Evolutionary conservation across 2,888 invertebrate species (phyloP), one percentile per base, ranked within the genome.

Genomic region (Lasioglossum oenotherae): DNA sequence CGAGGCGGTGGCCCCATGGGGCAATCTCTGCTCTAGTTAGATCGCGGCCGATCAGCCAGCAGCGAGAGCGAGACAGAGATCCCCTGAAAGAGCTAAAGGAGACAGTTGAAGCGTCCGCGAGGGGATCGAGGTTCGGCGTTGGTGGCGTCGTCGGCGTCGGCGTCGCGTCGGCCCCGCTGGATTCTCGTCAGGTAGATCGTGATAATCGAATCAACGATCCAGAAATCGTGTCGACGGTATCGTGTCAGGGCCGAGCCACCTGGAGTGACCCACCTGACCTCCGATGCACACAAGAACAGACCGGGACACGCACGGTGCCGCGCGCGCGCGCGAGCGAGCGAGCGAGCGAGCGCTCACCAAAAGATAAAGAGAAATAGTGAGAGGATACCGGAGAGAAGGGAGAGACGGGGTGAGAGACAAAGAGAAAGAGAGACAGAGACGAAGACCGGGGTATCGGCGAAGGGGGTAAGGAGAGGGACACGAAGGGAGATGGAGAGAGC

Each of bases 251-350:
- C 89, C 91, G 88, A 85, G 89, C 84, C 88, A 91, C 91, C 88
- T 89, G 88, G 81, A 91, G 87, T 88, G 90, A 91, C 90, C 90
- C 90, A 91, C 91, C 91, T 91, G 91, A 90, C 90, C 90, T 88
- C 83, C 85, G 88, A 49, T 82, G 82, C 84, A 74, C 84, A 76
- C 84, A 75, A 64, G 75, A 74, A 76, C 67, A 35, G 69, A 78
- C 53, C 72, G 82, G 81, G 88, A 86, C 79, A 74, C 64, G 72
- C 38, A n/a, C n/a, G n/a, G n/a, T n/a, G n/a, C n/a, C n/a, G n/a
- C n/a, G n/a, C n/a, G n/a, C n/a, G n/a, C n/a, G n/a, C n/a, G n/a
- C n/a, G n/a, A n/a, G 8, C 8, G 27, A 2, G 19, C 23, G 19
- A 27, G n/a, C 19, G n/a, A 41, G 57, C 19, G 19, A 31, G 27